Base-by-base conservation (phyloP, 1,140 invertebrate genomes). In the Cydia splendana region DNA sequence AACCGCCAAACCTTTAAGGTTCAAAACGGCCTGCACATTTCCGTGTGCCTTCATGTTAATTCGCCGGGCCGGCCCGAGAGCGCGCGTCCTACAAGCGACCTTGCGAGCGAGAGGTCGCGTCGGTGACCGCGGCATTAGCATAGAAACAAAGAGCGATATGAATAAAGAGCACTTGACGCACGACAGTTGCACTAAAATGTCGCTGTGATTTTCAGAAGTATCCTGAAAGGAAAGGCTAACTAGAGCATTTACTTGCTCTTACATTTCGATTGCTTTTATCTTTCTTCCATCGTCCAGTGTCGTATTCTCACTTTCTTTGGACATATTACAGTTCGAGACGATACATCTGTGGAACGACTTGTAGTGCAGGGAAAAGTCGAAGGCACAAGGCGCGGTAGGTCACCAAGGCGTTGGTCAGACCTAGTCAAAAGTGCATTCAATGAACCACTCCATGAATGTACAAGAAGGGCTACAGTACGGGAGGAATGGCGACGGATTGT, bases 61-160 rank as follows among this genome's bases (percentile, higher is more conserved):
- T 65, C 71, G 77, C 75, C 74, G 69, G 76, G 76, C 65, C 28
- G 51, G 69, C 76, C 48, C 73, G 71, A 53, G 75, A 80, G 62
- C 65, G 84, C 83, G 51, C 85, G 90, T 88, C 90, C 88, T 91
- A 91, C 88, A 89, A 84, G 85, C 85, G 89, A 91, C 89, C 91
- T 91, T 89, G 87, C 82, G 82, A 82, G 75, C 80, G 76, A 80
- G 79, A 87, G 88, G 90, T 91, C 90, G 87, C 82, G 65, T 42
- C 84, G 82, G 84, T 88, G 89, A 90, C 91, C 91, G 88, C 78
- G 76, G 76, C 80, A 92, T 92, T 91, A 87, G 87, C 91, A 92
- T 92, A 88, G 75, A 83, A 84, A 92, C 91, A 91, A 91, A 92
- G 90, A 85, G 79, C 83, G 78, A 82, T 80, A 85, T 85, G 86